Base-by-base conservation (phyloP, 2,113 vertebrate species). In the Eublepharis macularius region DNA sequence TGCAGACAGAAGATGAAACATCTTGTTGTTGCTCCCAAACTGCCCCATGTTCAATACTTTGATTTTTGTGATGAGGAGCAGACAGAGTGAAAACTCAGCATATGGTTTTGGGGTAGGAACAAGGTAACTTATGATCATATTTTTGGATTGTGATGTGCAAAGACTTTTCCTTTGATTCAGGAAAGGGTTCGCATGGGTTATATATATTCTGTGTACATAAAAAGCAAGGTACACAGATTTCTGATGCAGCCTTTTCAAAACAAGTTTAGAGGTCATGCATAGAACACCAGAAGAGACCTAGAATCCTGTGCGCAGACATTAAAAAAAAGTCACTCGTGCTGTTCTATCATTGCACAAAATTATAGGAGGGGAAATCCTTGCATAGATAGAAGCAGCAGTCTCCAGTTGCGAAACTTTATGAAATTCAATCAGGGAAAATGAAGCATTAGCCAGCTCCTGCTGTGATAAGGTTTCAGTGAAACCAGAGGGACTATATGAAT, bases 371-470 rank as follows among this genome's bases (percentile, higher is more conserved):
- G 39, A 81, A 36, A 81, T 70, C 6, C 66, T 81, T 11, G 43
- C 49, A 16, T 39, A 70, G 66, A 16, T 49, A 8, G 10, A 76
- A 69, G 80, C 5, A 51, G 66, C 69, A 69, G 69, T 47, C n/a
- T 70, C 80, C 45, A 69, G n/a, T 51, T 24, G 43, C 49, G n/a
- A 81, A 81, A 49, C 66, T 81, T 47, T 68, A 69, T 26, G 66
- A 81, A 81, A 70, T 45, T 81, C n/a, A 39, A 11, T 81, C 80
- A 81, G 21, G 66, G 45, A 70, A 70, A 70, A 81, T 81, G 66
- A 70, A 51, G n/a, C 45, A 69, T 81, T 68, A 49, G 80, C 47
- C 6, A n/a, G 24, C 29, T 43, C 69, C 68, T 51, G n/a, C 81
- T 82, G 69, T 43, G 81, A 43, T 57, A 70, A 70, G 39, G 65